These are phyloP conservation scores for Meteorus cinctellus DNA, from an alignment of 2,888 invertebrate genomes.

Conservation along the genomic window DNA sequence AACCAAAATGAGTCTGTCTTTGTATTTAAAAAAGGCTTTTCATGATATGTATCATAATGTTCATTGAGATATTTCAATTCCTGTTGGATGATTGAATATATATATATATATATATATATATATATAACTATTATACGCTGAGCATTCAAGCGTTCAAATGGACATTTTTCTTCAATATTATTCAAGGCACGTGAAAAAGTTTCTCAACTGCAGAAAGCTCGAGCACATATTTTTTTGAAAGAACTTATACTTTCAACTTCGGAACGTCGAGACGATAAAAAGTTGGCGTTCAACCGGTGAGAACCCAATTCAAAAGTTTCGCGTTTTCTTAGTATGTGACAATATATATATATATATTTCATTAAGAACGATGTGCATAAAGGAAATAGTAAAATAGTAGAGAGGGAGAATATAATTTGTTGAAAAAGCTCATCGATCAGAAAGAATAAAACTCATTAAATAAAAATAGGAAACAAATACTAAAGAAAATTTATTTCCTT, in stretches of 20 bases:
- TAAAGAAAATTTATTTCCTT: background rate
- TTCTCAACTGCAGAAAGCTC: background rate
- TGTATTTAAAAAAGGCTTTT: too few species aligned
- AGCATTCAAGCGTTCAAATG: background rate
- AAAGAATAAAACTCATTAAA: background rate
- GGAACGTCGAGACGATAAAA: background rate
- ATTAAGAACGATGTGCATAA: background rate
- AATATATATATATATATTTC: background rate
- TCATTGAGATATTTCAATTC: background rate
- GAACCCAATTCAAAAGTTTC: background rate
- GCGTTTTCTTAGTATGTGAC: background rate
- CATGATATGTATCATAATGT: background rate
- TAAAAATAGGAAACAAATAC: background rate
- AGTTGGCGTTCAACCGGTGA: background rate
- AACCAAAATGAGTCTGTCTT: too few species aligned
- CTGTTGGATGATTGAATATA: background rate
- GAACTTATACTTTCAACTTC: background rate
- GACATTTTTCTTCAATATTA: conserved; percentile 7
- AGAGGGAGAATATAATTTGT: background rate
- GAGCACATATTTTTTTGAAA: background rate
- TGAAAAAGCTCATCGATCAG: background rate
- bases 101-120: background rate
- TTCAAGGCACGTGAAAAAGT: conserved; percentile 1
- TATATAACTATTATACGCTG: background rate
- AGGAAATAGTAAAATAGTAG: background rate